These are phyloP conservation scores for Unio delphinus DNA, from an alignment of 2,888 invertebrate genomes.

Conservation along the genomic window DNA sequence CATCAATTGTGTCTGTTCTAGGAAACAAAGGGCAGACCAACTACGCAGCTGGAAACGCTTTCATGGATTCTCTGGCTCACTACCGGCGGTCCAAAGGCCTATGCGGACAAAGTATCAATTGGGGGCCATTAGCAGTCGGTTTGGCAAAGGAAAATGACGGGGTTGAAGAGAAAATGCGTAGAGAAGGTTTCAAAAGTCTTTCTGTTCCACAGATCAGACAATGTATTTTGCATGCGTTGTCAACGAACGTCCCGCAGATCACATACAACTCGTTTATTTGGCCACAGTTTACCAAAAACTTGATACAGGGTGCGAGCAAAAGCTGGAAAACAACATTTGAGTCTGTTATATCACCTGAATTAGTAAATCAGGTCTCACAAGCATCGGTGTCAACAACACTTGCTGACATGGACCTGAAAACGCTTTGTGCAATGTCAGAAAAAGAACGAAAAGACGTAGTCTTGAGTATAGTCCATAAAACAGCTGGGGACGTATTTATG, in stretches of 20 bases:
- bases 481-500: constrained; percentile 25
- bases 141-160: constrained; percentile 29
- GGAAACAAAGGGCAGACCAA: constrained; percentile 54
- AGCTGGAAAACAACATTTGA: too few relatives aligned
- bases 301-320: too few relatives aligned
- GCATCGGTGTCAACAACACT: too few relatives aligned
- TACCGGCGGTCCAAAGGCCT: constrained; percentile 35
- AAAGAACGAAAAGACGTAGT: too few relatives aligned
- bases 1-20: constrained; percentile 49
- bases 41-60: constrained; percentile 54
- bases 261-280: constrained; percentile 25
- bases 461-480: too few relatives aligned
- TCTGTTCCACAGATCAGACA: constrained; percentile 10
- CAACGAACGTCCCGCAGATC: constrained; percentile 26
- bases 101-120: constrained; percentile 50
- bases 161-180: constrained; percentile 11
- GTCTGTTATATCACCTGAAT: too few relatives aligned
- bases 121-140: constrained; percentile 51
- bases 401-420: too few relatives aligned
- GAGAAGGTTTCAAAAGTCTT: constrained; percentile 14
- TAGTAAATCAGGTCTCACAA: too few relatives aligned
- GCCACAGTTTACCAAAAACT: neutral
- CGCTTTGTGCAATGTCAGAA: too few relatives aligned
- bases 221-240: constrained; percentile 31
- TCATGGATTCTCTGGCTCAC: constrained; percentile 49